phyloP scores from a whole-genome alignment of 2,113 vertebrate genomes.

The Leucoraja erinaceus region DNA sequence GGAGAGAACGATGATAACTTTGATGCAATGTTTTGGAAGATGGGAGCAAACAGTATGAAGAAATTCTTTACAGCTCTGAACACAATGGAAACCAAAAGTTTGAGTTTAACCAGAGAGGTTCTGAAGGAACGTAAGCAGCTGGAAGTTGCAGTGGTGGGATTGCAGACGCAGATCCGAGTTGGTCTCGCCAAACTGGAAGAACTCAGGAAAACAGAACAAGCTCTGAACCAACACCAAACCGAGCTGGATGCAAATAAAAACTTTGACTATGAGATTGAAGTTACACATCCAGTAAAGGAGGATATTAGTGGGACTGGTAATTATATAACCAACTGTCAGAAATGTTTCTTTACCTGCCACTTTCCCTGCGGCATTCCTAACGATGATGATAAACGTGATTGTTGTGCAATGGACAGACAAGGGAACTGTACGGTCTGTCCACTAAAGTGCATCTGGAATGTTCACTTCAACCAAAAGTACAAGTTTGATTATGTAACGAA shows the following conservation, averaged over 20 bases:
- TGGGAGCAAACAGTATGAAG: too few species aligned
- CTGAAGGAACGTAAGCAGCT: constrained; percentile 17
- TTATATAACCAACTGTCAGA: constrained; percentile 44
- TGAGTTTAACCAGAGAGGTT: constrained; percentile 40
- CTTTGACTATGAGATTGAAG: too few species aligned
- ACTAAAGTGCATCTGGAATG: constrained; percentile 42
- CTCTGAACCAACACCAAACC: too few species aligned
- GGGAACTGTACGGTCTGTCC: constrained; percentile 40
- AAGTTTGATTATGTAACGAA: not conserved
- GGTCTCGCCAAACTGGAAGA: not conserved
- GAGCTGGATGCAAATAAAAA: too few species aligned
- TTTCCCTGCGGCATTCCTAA: not conserved
- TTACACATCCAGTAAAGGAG: too few species aligned
- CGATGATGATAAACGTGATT: rapidly evolving
- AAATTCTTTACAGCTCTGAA: constrained; percentile 38
- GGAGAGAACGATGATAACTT: too few species aligned
- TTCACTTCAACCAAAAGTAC: too few species aligned
- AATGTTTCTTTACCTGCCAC: constrained; percentile 45
- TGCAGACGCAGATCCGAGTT: constrained; percentile 39
- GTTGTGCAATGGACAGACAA: not conserved
- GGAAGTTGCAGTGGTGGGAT: constrained; percentile 37
- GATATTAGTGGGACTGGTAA: too few species aligned
- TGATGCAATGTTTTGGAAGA: too few species aligned
- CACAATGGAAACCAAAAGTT: constrained; percentile 4
- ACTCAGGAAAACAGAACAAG: too few species aligned